Percentiles rank a stretch among this genome's conserved stretches.
phyloP scores from a whole-genome alignment of 2,797 vertebrate genomes.

The Rhinella marina region DNA sequence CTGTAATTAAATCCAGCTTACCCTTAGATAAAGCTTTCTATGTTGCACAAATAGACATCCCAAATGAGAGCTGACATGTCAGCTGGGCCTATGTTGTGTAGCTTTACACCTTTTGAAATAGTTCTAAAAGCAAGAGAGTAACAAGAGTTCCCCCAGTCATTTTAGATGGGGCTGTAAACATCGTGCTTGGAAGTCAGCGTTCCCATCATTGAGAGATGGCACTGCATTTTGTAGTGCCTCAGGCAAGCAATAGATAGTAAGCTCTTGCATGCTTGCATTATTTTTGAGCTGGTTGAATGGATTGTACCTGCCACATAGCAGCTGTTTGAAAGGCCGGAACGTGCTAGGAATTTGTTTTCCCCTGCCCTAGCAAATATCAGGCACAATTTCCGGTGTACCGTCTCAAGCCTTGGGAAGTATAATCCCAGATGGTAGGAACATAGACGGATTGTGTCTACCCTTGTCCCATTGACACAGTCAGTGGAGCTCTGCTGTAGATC shows the following conservation, averaged over 20 bases:
- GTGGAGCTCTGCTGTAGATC: conserved; percentile 55
- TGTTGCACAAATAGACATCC: neutral
- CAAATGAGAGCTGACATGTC: conserved; percentile 1
- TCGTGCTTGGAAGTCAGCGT: neutral
- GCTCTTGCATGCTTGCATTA: conserved; percentile 36
- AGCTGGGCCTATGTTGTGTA: conserved; percentile 1
- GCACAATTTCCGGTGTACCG: conserved; percentile 21
- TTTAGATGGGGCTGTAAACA: neutral
- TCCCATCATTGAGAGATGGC: neutral
- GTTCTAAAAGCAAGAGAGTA: conserved; percentile 4
- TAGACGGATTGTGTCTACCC: conserved; percentile 54
- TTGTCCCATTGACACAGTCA: conserved; percentile 56
- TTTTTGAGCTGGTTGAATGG: conserved; percentile 32
- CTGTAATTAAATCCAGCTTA: conserved; percentile 55
- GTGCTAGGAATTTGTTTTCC: conserved; percentile 30
- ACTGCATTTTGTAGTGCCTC: conserved; percentile 16
- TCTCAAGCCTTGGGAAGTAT: conserved; percentile 45
- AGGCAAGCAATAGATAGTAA: conserved; percentile 49
- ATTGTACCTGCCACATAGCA: conserved; percentile 43
- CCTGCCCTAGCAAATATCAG: conserved; percentile 45
- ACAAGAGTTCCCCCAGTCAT: neutral
- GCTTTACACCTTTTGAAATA: neutral
- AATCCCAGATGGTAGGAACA: conserved; percentile 58
- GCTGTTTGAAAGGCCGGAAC: conserved; percentile 31
- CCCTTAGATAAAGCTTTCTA: conserved; percentile 23